Evolutionary conservation across 2,888 invertebrate genomes (phyloP), one percentile per base, ranked within the genome.

Genomic region (Parnassius apollo): DNA sequence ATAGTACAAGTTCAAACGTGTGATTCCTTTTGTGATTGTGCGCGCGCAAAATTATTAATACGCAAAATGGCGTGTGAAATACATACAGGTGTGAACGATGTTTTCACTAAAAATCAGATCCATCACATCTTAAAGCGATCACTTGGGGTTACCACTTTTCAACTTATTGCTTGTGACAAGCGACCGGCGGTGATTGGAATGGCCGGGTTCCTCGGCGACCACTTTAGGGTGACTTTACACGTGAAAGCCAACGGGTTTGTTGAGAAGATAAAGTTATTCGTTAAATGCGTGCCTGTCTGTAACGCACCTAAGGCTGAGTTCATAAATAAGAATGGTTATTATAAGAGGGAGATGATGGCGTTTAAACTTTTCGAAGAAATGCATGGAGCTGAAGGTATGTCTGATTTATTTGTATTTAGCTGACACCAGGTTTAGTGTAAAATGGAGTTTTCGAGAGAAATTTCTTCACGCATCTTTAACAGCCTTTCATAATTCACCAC

Each of bases 181-280:
- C 71, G 59, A 11, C 72, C 80, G 0, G 86, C 86, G 0, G 62
- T 73, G 0, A 75, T 77, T 0, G 88, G 88, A 0, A 57, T 89
- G 0, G 75, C 80, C 0, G 90, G 90, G 0, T 88, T 84, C 69
- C 75, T 90, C 1, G 89, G 85, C 2, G 89, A 89, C 57, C 89
- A 90, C 65, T 71, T 82, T 13, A 73, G 18, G 18, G 18, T 18
- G 18, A 18, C 18, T 18, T 18, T 18, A 18, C 18, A 18, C 18
- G 18, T 18, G 78, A 65, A 69, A 42, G 67, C 70, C 1, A 65
- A 66, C 1, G 78, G 70, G 0, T n/a, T 66, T 0, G 44, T 67
- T 9, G 68, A 69, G 56, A 66, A 71, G 44, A 68, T 87, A 7
- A 68, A 75, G 2, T 67, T 90, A 18, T 90, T 90, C 59, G 71